Percentiles rank a stretch among this genome's conserved stretches.
Conservation (phyloP, 30 jellyfish, hydroid and myxozoan species). For the Cassiopea andromeda region DNA sequence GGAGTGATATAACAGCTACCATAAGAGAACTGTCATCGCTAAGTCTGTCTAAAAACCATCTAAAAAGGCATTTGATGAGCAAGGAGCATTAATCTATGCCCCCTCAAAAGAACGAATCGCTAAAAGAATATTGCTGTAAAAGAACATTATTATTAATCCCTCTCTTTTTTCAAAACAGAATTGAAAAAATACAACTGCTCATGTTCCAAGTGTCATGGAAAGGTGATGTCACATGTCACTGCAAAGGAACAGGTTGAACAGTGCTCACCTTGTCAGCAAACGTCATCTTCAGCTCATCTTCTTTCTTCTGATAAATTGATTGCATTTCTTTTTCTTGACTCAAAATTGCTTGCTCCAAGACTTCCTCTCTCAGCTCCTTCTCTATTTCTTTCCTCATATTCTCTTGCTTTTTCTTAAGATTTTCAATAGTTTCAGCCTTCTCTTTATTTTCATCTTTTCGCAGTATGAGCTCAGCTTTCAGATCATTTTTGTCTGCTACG, state of each 20-base stretch:
- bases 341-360: slow-evolving; percentile 79
- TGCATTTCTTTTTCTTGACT: slow-evolving; percentile 89
- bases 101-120: no score
- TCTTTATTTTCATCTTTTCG: slow-evolving; percentile 56
- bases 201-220: no score
- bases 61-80: no score
- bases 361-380: slow-evolving; percentile 64
- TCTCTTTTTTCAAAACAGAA: no score
- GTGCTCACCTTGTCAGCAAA: slow-evolving; percentile 88
- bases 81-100: no score
- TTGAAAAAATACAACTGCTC: no score
- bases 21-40: no score
- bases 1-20: no score
- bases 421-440: slow-evolving; percentile 43
- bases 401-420: slow-evolving; percentile 74
- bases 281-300: slow-evolving; percentile 77
- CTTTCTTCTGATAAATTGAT: slow-evolving; percentile 82
- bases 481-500: slow-evolving; percentile 79
- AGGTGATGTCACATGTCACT: no score
- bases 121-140: no score
- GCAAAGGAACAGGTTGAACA: not conserved
- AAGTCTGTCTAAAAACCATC: no score
- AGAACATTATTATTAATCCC: no score
- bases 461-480: slow-evolving; percentile 56
- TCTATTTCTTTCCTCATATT: slow-evolving; percentile 69